A percentile compares a stretch with the other conserved stretches of the same genome.
These are phyloP conservation scores for Pangasius krempfi DNA, from an alignment of 2,797 vertebrate genomes.

Conservation along the genomic window DNA sequence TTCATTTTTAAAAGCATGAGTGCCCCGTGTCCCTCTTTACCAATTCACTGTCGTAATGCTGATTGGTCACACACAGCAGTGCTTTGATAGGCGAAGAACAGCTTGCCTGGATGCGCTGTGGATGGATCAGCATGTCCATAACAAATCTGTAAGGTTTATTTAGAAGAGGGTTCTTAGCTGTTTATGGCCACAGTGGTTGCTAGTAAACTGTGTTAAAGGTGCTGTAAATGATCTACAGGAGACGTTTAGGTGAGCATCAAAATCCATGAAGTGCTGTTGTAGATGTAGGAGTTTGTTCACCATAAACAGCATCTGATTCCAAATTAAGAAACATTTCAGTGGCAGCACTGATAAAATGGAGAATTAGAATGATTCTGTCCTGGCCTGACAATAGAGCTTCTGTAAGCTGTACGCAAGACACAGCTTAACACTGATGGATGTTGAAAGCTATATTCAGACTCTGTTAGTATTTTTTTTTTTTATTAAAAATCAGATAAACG, in stretches of 20 bases:
- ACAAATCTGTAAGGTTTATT: slow-evolving; percentile 9
- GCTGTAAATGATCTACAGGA: background rate
- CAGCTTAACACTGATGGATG: background rate
- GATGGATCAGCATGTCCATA: background rate
- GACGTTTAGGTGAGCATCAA: background rate
- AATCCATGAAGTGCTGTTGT: background rate
- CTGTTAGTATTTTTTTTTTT: background rate
- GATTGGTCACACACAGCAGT: slow-evolving; percentile 64
- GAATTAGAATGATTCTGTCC: background rate
- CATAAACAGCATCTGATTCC: background rate
- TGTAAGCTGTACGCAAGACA: background rate
- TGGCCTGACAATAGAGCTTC: background rate
- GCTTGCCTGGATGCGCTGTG: background rate
- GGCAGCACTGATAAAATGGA: background rate
- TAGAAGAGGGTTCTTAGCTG: background rate
- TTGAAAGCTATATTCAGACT: background rate
- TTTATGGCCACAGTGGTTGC: background rate
- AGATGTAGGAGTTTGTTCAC: background rate
- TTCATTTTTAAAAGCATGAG: slow-evolving; percentile 69
- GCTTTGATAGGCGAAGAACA: slow-evolving; percentile 39
- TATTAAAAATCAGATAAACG: background rate
- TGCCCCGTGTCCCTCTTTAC: slow-evolving; percentile 39
- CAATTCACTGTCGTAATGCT: slow-evolving; percentile 60
- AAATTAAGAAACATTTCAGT: background rate
- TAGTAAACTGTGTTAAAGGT: background rate